Percentiles rank a stretch among this genome's conserved stretches.
phyloP scores from a whole-genome alignment of 1,140 invertebrate genomes.

The Caligus rogercresseyi region DNA sequence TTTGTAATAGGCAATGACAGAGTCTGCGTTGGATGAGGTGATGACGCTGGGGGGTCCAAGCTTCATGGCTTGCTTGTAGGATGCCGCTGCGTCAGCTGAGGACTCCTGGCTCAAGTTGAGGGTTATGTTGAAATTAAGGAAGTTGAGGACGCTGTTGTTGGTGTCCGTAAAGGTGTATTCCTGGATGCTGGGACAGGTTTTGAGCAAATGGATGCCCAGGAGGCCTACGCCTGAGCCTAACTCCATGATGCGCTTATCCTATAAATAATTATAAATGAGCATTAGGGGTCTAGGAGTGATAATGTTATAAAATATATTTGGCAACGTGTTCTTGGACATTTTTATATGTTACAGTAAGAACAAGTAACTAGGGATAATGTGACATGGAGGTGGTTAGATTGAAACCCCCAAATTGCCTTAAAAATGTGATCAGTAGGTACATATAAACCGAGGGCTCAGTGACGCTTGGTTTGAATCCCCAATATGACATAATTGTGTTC shows the following conservation, averaged over 20 bases:
- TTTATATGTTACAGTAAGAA: background rate
- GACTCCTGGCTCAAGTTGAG: background rate
- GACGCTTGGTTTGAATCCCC: too few relatives aligned
- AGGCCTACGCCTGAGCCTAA: slow-evolving; percentile 6
- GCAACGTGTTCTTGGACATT: background rate
- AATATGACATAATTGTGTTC: too few relatives aligned
- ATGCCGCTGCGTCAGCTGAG: background rate
- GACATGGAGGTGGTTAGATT: background rate
- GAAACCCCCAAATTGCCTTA: background rate
- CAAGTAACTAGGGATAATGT: background rate
- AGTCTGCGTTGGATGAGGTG: background rate
- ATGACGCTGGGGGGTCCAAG: background rate
- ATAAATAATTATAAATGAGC: background rate
- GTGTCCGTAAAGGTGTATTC: slow-evolving; percentile 4
- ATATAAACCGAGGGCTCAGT: too few relatives aligned
- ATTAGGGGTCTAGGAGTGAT: background rate
- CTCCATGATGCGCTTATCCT: slow-evolving; percentile 6
- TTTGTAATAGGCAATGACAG: background rate
- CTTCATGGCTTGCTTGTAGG: background rate
- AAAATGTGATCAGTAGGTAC: background rate
- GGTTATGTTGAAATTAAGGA: background rate
- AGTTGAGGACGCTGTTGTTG: slow-evolving; percentile 2
- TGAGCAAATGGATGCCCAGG: background rate
- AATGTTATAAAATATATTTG: background rate
- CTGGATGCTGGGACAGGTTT: background rate